Conservation (phyloP, 30 jellyfish, hydroid and myxozoan genomes). For the Hydractinia symbiolongicarpus region DNA sequence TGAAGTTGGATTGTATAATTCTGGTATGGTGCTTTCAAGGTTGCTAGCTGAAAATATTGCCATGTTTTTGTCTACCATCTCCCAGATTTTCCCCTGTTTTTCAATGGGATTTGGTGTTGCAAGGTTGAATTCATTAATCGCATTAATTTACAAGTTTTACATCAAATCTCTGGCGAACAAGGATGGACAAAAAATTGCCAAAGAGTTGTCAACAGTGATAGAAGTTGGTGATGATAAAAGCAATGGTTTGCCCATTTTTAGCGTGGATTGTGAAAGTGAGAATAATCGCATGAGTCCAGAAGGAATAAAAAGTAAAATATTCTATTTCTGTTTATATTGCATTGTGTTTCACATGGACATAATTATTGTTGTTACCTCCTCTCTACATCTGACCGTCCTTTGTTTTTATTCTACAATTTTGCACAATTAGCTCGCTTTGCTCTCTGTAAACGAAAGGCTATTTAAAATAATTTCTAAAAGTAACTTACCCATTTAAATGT, state of each 20-base stretch:
- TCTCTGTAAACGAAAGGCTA: no score
- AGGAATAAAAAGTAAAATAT: no score
- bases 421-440: no score
- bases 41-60: not conserved
- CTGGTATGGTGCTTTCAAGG: conserved; percentile 19
- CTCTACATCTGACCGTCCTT: no score
- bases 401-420: no score
- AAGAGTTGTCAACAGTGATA: conserved; percentile 13
- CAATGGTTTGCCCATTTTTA: conserved; percentile 22
- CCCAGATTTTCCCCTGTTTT: not conserved
- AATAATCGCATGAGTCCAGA: no score
- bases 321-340: no score
- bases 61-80: not conserved
- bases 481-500: no score
- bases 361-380: no score
- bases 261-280: conserved; percentile 14
- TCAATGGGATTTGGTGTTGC: not conserved
- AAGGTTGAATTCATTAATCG: not conserved
- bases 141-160: not conserved
- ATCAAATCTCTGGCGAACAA: not conserved
- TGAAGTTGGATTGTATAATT: conserved; percentile 6
- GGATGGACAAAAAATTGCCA: conserved; percentile 9
- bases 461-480: no score
- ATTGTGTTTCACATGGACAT: no score
- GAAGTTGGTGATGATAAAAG: not conserved